These are phyloP conservation scores for Poeciliopsis presidionis DNA, from an alignment of 2,797 vertebrate genomes.

Conservation along the genomic window DNA sequence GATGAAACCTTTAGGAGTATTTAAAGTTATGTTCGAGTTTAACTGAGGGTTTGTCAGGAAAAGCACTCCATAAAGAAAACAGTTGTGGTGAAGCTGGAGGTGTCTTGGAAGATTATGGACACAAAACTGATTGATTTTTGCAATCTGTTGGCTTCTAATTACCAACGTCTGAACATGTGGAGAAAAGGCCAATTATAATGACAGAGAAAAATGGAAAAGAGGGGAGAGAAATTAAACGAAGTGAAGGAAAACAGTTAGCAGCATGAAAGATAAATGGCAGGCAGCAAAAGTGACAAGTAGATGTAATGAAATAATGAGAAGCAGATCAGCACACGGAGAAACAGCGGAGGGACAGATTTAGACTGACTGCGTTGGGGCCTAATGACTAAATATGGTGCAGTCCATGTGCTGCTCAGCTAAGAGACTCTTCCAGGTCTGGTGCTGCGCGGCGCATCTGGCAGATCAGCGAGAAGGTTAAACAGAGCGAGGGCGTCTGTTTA, in stretches of 20 bases:
- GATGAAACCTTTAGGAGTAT: neutral
- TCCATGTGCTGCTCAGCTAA: conserved; percentile 54
- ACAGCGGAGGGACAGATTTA: conserved; percentile 59
- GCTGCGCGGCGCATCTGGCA: conserved; percentile 70
- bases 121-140: conserved; percentile 71
- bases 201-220: conserved; percentile 3
- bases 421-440: conserved; percentile 67
- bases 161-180: conserved; percentile 52
- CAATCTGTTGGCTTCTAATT: conserved; percentile 72
- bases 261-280: conserved; percentile 56
- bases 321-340: conserved; percentile 56
- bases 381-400: conserved; percentile 81
- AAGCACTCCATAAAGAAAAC: conserved; percentile 66
- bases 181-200: neutral
- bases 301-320: conserved; percentile 57
- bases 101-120: conserved; percentile 40
- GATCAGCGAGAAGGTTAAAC: conserved; percentile 71
- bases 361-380: conserved; percentile 58
- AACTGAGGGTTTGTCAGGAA: conserved; percentile 56
- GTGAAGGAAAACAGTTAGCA: conserved; percentile 39
- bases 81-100: conserved; percentile 51
- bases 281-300: conserved; percentile 36
- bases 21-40: neutral
- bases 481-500: conserved; percentile 70
- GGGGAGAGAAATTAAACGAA: neutral